Evolutionary conservation across 2,797 vertebrate genomes (phyloP), one percentile per base, ranked within the genome.

Genomic region (Heliangelus exortis): DNA sequence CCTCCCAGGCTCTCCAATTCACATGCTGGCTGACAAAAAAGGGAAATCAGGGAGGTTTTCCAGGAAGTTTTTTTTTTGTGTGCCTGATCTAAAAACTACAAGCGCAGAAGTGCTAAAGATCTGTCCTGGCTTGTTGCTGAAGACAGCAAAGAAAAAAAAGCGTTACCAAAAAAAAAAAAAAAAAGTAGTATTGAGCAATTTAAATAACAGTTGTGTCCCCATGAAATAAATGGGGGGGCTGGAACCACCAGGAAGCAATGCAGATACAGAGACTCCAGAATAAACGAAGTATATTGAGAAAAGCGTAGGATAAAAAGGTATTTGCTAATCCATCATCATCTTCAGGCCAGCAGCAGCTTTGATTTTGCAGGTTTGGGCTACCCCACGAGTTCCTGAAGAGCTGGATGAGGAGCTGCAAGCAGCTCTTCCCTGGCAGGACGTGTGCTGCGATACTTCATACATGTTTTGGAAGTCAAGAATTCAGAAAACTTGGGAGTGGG

Each of bases 301-400:
- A 75, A 80, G 31, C 0, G 0, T 2, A 73, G 28, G 57, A 72
- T 33, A 63, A 65, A 72, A 63, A 80, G 23, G 33, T 89, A 87
- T 92, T 77, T 85, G 61, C 58, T 91, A 80, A 89, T 77, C 79
- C 68, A 66, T 74, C 91, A 74, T 81, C 34, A 63, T 63, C 75
- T 57, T 74, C 84, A 84, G 36, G 63, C 82, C 36, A 71, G 61
- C 21, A 74, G 79, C 45, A 91, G 50, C 82, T 80, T 85, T 57
- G 57, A 45, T 77, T 91, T 94, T 2, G 4, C 10, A 25, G 55
- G 55, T 47, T 61, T 0, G 0, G 41, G 26, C 76, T 92, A 45
- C 10, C 50, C 6, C 41, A 50, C 53, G 45, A 78, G 62, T 57
- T 74, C 36, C 7, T 2, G 41, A 92, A 81, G 63, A 89, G 51